phyloP scores from a whole-genome alignment of 2,888 invertebrate species.

The Xylota sylvarum region DNA sequence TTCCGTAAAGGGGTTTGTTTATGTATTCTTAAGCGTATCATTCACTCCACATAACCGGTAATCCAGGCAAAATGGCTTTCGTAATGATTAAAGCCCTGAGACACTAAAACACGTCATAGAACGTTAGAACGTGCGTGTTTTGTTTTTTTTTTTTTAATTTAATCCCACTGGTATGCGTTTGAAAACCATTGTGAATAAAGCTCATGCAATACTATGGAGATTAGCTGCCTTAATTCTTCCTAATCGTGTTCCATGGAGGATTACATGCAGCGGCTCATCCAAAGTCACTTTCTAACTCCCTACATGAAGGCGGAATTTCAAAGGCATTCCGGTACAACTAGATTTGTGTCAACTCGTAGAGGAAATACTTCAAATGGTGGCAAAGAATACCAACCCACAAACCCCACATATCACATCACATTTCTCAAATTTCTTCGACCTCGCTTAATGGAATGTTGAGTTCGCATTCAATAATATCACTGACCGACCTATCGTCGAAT shows the following conservation, averaged over 20 bases:
- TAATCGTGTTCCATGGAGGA: neutral
- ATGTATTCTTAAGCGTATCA: neutral
- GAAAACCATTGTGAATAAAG: neutral
- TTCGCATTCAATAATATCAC: neutral
- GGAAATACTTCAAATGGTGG: neutral
- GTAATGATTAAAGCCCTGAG: neutral
- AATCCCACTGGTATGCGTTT: neutral
- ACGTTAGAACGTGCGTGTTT: neutral
- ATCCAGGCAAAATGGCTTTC: neutral
- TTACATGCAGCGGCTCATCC: neutral
- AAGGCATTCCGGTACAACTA: neutral
- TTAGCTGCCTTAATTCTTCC: neutral
- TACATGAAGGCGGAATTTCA: neutral
- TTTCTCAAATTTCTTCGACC: neutral
- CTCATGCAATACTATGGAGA: neutral
- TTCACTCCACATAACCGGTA: neutral
- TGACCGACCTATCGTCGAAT: conserved; percentile 2
- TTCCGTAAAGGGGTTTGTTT: neutral
- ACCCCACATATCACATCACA: neutral
- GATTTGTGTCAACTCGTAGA: neutral
- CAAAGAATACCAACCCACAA: too few relatives aligned
- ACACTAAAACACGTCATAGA: neutral
- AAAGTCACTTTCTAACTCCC: neutral
- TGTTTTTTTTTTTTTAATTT: neutral
- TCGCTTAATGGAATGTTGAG: conserved; percentile 1